Base-by-base conservation (phyloP, 2,113 vertebrate species). In the Pogonocichla stellata region DNA sequence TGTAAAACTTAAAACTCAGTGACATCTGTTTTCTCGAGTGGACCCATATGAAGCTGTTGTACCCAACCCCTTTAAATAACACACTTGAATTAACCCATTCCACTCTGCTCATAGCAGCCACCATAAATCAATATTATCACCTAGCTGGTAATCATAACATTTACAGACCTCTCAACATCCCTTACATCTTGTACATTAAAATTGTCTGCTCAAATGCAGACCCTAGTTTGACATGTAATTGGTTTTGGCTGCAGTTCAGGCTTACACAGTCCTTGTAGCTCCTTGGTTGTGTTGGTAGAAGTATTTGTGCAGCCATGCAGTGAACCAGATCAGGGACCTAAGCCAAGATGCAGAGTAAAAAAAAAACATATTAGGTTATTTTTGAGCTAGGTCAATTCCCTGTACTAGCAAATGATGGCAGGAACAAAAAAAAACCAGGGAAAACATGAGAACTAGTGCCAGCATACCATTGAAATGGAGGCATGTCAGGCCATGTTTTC, bases 171-270 rank as follows among this genome's bases (percentile, higher is more conserved):
- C 84, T 95, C 78, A 85, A 61, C 85, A 42, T 91, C 65, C 40
- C 93, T 92, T 91, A 65, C 29, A n/a, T 87, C 45, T 51, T 88
- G 54, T 93, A 77, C 78, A 73, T 92, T 87, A 90, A 92, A 91
- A 95, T 70, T 92, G 38, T 94, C 91, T 85, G 38, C 50, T 95
- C 33, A 93, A 69, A 92, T 23, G 1, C 47, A 83, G 67, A n/a
- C 67, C n/a, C 10, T 70, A 56, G 71, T 88, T 95, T 88, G 69
- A 88, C 31, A 33, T 56, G 26, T 90, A 88, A 93, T 95, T 90
- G 80, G 7, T 90, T 96, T 94, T 96, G 96, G 95, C 92, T 90
- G 88, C 75, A 62, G 56, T 90, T 95, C 92, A 92, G 88, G 33
- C 60, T 86, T 66, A 62, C 15, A 78, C 24, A 36, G 79, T 34